Base-by-base conservation (phyloP, 1,140 invertebrate species). In the Heliconius congener region DNA sequence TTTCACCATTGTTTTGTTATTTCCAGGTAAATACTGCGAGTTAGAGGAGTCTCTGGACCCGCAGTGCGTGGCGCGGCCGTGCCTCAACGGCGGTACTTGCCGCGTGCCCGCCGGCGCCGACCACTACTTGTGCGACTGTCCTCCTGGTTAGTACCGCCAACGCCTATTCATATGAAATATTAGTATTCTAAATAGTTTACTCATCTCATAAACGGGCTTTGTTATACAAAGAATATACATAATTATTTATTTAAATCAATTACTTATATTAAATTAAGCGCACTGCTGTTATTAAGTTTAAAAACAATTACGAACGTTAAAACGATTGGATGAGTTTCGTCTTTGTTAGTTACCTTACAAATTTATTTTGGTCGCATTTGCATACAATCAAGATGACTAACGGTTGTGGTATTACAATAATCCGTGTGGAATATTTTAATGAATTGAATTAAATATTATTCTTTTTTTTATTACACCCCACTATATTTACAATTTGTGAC, bases 11-110 rank as follows among this genome's bases (percentile, higher is more conserved):
- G n/a, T 57, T 23, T 9, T 11, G 9, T 11, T 19, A 0, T 57
- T 60, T 30, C 0, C 94, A 96, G 95, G 98, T 81, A 83, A 91
- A 82, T 95, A 96, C 86, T 99, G 98, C 91, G 98, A 99, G 95
- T 97, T 95, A 81, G 96, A 96, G 90, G 94, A 96, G 79, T 97
- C 96, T 82, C 93, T 95, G 85, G 95, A 96, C 85, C 95, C 96
- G 86, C 90, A 97, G 82, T 99, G 98, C 93, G 95, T 96, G 74
- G 95, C 96, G 39, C 96, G 96, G 88, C 97, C 97, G 0, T 98
- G 97, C 90, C 91, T 93, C 70, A 97, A 98, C 91, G 97, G 96
- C 84, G 97, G 96, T 57, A 95, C 95, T 78, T 97, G 97, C 88
- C 95, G 94, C 81, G 95, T 96, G 66, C 95, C 95, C 71, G 83